Evolutionary conservation across 2,113 vertebrate species (phyloP).

Genomic region (Odobenus rosmarus): DNA sequence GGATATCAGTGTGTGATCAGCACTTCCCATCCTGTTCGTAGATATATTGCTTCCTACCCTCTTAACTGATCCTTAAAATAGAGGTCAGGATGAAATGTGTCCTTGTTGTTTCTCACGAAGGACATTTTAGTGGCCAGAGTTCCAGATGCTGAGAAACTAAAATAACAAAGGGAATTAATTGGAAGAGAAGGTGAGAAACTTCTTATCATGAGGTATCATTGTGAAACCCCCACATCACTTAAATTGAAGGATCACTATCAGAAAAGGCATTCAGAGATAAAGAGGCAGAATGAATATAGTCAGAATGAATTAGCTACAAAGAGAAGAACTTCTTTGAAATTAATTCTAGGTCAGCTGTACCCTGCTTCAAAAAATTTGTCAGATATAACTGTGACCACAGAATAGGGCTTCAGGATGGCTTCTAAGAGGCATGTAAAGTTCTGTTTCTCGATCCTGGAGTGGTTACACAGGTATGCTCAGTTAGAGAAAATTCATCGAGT

Average conservation of each 20-base stretch:
- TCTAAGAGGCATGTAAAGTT: background rate
- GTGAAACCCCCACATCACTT: background rate
- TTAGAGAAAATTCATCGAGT: constrained; percentile 8
- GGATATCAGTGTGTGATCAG: constrained; percentile 66
- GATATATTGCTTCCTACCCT: constrained; percentile 67
- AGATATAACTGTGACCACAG: background rate
- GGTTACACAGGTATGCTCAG: background rate
- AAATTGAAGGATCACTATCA: constrained; percentile 12
- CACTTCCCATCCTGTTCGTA: constrained; percentile 66
- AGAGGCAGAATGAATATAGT: background rate
- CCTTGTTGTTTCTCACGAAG: constrained; percentile 50
- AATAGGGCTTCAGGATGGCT: background rate
- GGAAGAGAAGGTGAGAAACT: constrained; percentile 46
- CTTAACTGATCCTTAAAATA: constrained; percentile 72
- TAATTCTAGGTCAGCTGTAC: background rate
- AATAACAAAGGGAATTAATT: constrained; percentile 59
- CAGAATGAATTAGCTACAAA: constrained; percentile 11
- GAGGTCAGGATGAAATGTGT: constrained; percentile 61
- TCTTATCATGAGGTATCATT: constrained; percentile 52
- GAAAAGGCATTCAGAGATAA: constrained; percentile 3
- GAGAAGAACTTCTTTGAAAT: background rate
- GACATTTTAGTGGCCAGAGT: background rate
- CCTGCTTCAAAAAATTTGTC: background rate
- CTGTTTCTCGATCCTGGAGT: background rate
- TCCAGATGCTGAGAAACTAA: constrained; percentile 54